Evolutionary conservation across 2,888 invertebrate genomes (phyloP).

Genomic region (Atethmia centrago): DNA sequence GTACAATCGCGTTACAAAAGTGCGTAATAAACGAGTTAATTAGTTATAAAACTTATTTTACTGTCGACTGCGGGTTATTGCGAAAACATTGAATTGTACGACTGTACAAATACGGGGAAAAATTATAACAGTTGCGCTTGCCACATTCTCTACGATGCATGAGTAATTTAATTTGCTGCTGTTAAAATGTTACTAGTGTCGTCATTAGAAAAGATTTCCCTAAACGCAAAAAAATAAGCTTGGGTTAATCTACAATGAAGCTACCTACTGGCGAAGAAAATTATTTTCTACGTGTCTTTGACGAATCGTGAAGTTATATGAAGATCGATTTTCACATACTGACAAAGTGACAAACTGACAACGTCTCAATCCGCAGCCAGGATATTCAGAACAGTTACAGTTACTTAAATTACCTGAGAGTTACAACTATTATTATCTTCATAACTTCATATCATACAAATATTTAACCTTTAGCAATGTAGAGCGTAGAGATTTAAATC

Average conservation of each 20-base stretch:
- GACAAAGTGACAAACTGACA: no score
- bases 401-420: neutral
- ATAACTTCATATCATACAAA: neutral
- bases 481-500: constrained; percentile 28
- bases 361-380: neutral
- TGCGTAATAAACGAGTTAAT: constrained; percentile 41
- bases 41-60: constrained; percentile 42
- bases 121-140: constrained; percentile 37
- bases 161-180: constrained; percentile 17
- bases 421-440: neutral
- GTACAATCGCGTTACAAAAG: constrained; percentile 29
- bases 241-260: neutral
- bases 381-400: neutral
- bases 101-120: constrained; percentile 40
- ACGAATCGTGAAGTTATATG: neutral
- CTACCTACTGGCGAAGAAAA: neutral
- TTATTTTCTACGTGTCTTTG: neutral
- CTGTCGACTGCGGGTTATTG: constrained; percentile 28
- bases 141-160: constrained; percentile 42
- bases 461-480: constrained; percentile 24
- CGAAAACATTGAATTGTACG: constrained; percentile 32
- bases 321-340: neutral
- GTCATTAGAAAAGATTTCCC: constrained; percentile 12
- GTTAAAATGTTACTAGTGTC: constrained; percentile 32
- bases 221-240: neutral